Base-by-base conservation (phyloP, 1,140 invertebrate genomes). In the Ctenoplectra terminalis region DNA sequence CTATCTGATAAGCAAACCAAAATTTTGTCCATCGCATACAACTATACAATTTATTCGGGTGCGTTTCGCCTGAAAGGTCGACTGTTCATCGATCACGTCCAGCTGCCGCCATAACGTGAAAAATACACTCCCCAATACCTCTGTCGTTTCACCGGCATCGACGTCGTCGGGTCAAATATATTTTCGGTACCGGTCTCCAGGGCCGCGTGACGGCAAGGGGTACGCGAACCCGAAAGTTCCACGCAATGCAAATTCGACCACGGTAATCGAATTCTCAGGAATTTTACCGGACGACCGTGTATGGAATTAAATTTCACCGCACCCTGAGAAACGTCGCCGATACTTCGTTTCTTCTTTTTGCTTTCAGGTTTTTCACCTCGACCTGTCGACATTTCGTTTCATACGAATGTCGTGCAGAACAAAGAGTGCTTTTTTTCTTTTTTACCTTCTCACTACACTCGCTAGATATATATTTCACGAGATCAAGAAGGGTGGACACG, bases 71-170 rank as follows among this genome's bases (percentile, higher is more conserved):
- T 37, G 20, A 72, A 81, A 81, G 72, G 11, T 40, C 46, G 54
- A 74, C 34, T 74, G 63, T 70, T 54, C 82, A 87, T 87, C 86
- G 85, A 87, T 87, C 85, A 87, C 61, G 63, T 77, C 63, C 86
- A 75, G 54, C 73, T 84, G 85, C 74, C 77, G 81, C 77, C 77
- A 71, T 81, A 78, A 75, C n/a, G n/a, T n/a, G n/a, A 87, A 87
- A 87, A 87, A 87, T 87, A 81, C 64, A 66, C 43, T 31, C 40
- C 52, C 52, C 31, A 46, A 61, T 29, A 54, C 20, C 34, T 63
- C 54, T n/a, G 31, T 69, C 80, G 37, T 63, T 4, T n/a, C n/a
- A n/a, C 43, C 34, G 31, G 34, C 63, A n/a, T 29, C 26, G 37
- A 1, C 43, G 40, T 63, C 31, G 71, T 60, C 69, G 54, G 34